These are phyloP conservation scores for Caenorhabditis macrosperma DNA, from an alignment of 2,888 invertebrate genomes.

Conservation along the genomic window DNA sequence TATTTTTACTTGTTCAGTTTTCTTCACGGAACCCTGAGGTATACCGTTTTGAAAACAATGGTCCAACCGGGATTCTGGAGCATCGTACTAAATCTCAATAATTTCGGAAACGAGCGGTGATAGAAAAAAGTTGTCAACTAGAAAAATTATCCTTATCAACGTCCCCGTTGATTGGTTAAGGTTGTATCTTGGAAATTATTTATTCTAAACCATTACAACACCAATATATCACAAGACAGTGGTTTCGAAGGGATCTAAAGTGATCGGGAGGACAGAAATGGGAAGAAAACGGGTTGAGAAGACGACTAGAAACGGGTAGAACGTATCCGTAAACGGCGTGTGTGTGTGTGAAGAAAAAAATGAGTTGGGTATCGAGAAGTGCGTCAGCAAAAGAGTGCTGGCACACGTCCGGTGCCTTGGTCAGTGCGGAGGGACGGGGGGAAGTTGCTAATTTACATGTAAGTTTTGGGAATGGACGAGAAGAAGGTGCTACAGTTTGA, in stretches of 20 bases:
- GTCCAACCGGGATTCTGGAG: no score
- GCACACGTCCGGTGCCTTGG: no score
- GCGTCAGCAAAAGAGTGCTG: background rate
- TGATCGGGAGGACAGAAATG: background rate
- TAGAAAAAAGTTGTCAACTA: background rate
- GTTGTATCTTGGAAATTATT: background rate
- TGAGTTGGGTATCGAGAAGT: no score
- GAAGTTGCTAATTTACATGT: background rate
- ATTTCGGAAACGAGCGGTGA: background rate
- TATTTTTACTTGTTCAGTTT: no score
- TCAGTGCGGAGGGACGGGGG: no score
- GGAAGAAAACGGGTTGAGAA: background rate
- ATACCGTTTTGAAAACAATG: no score
- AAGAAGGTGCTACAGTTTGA: background rate
- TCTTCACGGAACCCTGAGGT: no score
- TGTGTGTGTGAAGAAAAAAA: background rate
- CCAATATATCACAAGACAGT: background rate
- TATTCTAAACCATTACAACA: background rate
- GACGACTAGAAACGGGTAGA: constrained; percentile 3
- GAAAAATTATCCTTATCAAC: no score
- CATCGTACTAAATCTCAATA: background rate
- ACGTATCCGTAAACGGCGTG: background rate
- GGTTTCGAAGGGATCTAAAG: no score
- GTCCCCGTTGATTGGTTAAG: no score
- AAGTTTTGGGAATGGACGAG: background rate